A percentile compares a stretch with the other conserved stretches of the same genome.
These are phyloP conservation scores for Allolobophora icterica DNA, from an alignment of 2,888 invertebrate genomes.

Conservation along the genomic window DNA sequence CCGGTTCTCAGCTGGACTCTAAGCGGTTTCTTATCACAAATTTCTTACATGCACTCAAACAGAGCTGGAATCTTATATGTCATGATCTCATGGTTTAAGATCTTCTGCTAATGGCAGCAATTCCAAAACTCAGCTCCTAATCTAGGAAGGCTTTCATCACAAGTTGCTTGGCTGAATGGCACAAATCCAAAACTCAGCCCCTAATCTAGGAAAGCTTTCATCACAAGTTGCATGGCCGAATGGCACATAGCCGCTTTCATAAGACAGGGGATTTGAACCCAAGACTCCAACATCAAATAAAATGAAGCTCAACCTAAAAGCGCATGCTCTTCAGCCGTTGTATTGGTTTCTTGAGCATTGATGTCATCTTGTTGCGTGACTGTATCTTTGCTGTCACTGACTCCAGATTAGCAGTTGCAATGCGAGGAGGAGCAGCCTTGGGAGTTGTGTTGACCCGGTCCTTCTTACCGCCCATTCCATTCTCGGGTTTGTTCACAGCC, in stretches of 20 bases:
- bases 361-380: neutral
- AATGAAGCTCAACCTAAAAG: neutral
- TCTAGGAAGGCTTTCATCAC: too few relatives aligned
- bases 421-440: neutral
- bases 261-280: neutral
- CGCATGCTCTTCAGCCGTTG: neutral
- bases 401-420: neutral
- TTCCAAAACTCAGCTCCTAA: too few relatives aligned
- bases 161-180: neutral
- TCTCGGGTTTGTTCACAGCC: neutral
- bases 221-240: neutral
- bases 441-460: neutral
- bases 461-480: neutral
- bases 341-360: conserved; percentile 2
- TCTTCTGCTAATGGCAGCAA: neutral
- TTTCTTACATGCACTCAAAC: too few relatives aligned
- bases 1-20: too few relatives aligned
- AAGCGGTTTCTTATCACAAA: too few relatives aligned
- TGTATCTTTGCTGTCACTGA: neutral
- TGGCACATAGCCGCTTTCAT: neutral
- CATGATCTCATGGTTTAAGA: neutral
- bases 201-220: neutral
- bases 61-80: neutral
- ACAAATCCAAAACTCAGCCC: neutral
- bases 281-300: neutral